A percentile compares a stretch with the other conserved stretches of the same genome.
These are phyloP conservation scores for Aspidiotus destructor DNA, from an alignment of 2,888 invertebrate genomes.

Conservation along the genomic window DNA sequence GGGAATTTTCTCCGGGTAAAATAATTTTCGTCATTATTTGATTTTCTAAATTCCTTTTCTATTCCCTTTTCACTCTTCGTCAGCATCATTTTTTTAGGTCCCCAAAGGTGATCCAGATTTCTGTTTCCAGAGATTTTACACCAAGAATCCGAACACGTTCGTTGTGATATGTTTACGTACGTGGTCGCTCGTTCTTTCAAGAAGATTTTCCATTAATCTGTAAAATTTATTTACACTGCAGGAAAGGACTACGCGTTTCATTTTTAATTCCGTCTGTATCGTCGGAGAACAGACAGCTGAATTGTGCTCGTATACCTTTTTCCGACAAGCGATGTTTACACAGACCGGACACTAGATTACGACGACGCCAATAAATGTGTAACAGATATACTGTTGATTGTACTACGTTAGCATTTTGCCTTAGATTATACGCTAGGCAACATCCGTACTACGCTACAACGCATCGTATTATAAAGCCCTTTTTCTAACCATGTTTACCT, in stretches of 20 bases:
- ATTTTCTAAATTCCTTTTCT: too few species aligned
- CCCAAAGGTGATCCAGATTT: neutral
- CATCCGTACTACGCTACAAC: too few species aligned
- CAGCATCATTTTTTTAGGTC: too few species aligned
- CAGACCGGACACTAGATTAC: conserved; percentile 25
- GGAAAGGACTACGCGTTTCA: conserved; percentile 25
- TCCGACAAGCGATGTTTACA: conserved; percentile 8
- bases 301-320: conserved; percentile 10
- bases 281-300: conserved; percentile 25
- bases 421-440: too few species aligned
- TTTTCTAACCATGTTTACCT: neutral
- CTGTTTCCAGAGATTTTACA: neutral
- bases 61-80: too few species aligned
- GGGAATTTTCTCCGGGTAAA: too few species aligned
- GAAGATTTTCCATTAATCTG: conserved; percentile 31
- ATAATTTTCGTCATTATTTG: too few species aligned
- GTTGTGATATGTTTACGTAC: conserved; percentile 18
- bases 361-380: neutral
- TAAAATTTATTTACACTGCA: conserved; percentile 28
- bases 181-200: conserved; percentile 18
- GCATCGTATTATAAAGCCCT: too few species aligned
- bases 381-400: too few species aligned
- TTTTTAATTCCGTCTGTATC: conserved; percentile 31
- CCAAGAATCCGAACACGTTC: conserved; percentile 5
- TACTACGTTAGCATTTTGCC: too few species aligned